phyloP scores from a whole-genome alignment of 2,113 vertebrate species.

The Chlorodrepanis virens region DNA sequence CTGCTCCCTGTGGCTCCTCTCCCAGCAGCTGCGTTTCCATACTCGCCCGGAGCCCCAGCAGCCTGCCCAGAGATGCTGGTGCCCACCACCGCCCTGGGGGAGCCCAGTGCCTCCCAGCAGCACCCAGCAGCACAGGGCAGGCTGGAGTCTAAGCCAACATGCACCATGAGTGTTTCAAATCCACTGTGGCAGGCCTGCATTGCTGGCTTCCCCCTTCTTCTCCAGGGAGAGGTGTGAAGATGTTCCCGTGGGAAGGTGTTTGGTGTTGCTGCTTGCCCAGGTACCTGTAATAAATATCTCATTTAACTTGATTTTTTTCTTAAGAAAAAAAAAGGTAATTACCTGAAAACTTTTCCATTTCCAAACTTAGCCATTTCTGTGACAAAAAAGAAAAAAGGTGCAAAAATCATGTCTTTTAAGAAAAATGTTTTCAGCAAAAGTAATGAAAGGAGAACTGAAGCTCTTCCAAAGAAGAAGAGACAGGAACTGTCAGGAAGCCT shows the following conservation, averaged over 20 bases:
- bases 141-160: neutral
- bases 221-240: neutral
- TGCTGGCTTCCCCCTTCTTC: accelerated
- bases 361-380: neutral
- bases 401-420: neutral
- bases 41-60: neutral
- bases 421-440: neutral
- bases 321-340: neutral
- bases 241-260: neutral
- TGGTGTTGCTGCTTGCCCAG: neutral
- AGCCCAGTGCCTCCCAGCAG: neutral
- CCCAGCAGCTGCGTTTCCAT: neutral
- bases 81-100: neutral
- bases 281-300: neutral
- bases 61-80: accelerated
- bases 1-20: neutral
- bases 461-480: neutral
- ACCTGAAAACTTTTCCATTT: neutral
- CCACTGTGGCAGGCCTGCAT: neutral
- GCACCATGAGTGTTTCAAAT: neutral
- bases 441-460: neutral
- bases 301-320: neutral
- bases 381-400: neutral
- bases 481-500: neutral
- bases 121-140: neutral